phyloP scores from a whole-genome alignment of 2,113 vertebrate genomes.

The Nasalis larvatus region DNA sequence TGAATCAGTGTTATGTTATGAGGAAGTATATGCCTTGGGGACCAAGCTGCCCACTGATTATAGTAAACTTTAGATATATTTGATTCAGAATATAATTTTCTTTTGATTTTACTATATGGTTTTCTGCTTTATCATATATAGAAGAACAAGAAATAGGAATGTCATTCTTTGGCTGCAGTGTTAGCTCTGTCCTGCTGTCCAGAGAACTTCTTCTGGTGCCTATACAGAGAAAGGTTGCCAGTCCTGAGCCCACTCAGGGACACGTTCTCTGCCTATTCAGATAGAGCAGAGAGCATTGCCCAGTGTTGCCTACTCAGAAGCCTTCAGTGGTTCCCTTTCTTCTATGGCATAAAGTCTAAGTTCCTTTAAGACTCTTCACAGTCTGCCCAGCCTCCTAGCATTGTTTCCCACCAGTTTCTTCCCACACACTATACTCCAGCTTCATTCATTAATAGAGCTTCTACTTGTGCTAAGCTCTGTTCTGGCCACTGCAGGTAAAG shows the following conservation, averaged over 20 bases:
- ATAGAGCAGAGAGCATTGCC: background rate
- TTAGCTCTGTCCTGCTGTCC: background rate
- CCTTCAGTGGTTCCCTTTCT: background rate
- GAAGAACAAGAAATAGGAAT: background rate
- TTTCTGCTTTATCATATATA: background rate
- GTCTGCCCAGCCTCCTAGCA: background rate
- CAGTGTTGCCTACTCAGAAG: background rate
- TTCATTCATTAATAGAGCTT: background rate
- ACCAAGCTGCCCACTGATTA: background rate
- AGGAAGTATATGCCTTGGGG: background rate
- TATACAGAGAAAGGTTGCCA: background rate
- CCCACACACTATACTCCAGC: background rate
- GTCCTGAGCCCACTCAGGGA: background rate
- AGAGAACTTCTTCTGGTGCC: background rate
- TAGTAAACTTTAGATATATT: conserved; percentile 12
- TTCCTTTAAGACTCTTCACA: background rate
- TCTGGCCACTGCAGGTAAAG: background rate
- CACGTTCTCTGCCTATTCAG: background rate
- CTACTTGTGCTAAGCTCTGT: background rate
- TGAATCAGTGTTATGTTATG: background rate
- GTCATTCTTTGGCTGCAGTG: background rate
- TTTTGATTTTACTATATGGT: background rate
- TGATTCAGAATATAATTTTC: conserved; percentile 44
- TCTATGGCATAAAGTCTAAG: background rate
- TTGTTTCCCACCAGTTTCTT: background rate